Conservation (phyloP, 2,888 invertebrate genomes). For the Emmelina monodactyla region DNA sequence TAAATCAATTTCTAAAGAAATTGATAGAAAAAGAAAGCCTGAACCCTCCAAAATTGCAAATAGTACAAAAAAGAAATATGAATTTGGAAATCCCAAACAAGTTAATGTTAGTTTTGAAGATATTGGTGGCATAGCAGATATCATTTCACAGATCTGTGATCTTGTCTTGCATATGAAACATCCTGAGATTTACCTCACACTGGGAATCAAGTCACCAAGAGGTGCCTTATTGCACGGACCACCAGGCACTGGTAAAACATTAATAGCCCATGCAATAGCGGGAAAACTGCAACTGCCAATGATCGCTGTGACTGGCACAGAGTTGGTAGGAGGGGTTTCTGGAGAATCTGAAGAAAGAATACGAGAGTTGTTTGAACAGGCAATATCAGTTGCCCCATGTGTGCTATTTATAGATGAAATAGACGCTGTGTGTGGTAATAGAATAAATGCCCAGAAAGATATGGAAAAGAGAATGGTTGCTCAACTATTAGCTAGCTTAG, state of each 20-base stretch:
- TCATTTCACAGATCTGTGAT: slow-evolving; percentile 74
- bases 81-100: slow-evolving; percentile 37
- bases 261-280: slow-evolving; percentile 82
- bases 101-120: slow-evolving; percentile 72
- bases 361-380: slow-evolving; percentile 88
- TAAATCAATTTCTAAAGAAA: slow-evolving; percentile 31
- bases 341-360: slow-evolving; percentile 96
- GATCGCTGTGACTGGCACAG: slow-evolving; percentile 89
- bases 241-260: slow-evolving; percentile 92
- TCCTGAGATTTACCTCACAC: slow-evolving; percentile 84
- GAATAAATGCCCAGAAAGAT: slow-evolving; percentile 89
- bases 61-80: slow-evolving; percentile 36
- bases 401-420: slow-evolving; percentile 96
- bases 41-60: slow-evolving; percentile 28
- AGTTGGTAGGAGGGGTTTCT: slow-evolving; percentile 92
- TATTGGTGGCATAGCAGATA: slow-evolving; percentile 82
- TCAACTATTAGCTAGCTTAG: slow-evolving; percentile 88
- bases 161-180: slow-evolving; percentile 86
- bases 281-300: slow-evolving; percentile 86
- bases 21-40: slow-evolving; percentile 47
- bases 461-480: slow-evolving; percentile 97
- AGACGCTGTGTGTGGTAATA: slow-evolving; percentile 92
- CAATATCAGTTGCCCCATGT: slow-evolving; percentile 77
- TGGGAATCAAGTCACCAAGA: slow-evolving; percentile 87
- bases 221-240: slow-evolving; percentile 95